These are phyloP conservation scores for Philaenus spumarius DNA, from an alignment of 1,140 invertebrate genomes.

Conservation along the genomic window DNA sequence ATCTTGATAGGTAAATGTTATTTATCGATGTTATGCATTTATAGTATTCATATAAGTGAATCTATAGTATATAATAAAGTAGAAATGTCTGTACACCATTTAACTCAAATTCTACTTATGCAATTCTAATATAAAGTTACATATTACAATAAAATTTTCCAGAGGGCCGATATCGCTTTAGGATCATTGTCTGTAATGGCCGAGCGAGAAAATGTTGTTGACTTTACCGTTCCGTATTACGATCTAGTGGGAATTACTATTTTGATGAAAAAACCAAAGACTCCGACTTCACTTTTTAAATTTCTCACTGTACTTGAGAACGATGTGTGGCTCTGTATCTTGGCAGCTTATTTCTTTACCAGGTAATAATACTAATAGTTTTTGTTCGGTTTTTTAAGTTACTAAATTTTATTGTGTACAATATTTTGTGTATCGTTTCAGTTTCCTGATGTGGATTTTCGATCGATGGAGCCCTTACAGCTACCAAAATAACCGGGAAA, in stretches of 20 bases:
- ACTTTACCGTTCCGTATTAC: slow-evolving; percentile 94
- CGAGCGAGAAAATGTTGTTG: slow-evolving; percentile 88
- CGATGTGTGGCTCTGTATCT: slow-evolving; percentile 93
- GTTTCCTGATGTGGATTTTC: slow-evolving; percentile 91
- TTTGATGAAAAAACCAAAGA: slow-evolving; percentile 74
- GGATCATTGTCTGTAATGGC: slow-evolving; percentile 88
- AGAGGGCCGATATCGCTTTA: slow-evolving; percentile 81
- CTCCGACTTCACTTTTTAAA: slow-evolving; percentile 86
- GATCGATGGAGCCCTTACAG: slow-evolving; percentile 95
- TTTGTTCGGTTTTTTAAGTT: not conserved
- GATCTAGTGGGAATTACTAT: slow-evolving; percentile 92
- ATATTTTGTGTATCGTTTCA: slow-evolving; percentile 40
- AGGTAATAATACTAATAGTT: slow-evolving; percentile 44
- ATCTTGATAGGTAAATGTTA: too few species aligned
- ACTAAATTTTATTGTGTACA: not conserved
- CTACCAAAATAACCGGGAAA: slow-evolving; percentile 89
- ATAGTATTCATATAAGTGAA: too few species aligned
- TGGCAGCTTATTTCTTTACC: slow-evolving; percentile 92
- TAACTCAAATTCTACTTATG: not conserved
- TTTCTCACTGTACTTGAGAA: slow-evolving; percentile 94
- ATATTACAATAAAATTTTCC: not conserved
- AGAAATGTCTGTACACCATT: too few species aligned
- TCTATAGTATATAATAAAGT: too few species aligned
- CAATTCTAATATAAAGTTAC: not conserved
- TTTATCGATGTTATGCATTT: too few species aligned